Evolutionary conservation across 2,113 vertebrate genomes (phyloP).

Genomic region (Ictalurus furcatus): DNA sequence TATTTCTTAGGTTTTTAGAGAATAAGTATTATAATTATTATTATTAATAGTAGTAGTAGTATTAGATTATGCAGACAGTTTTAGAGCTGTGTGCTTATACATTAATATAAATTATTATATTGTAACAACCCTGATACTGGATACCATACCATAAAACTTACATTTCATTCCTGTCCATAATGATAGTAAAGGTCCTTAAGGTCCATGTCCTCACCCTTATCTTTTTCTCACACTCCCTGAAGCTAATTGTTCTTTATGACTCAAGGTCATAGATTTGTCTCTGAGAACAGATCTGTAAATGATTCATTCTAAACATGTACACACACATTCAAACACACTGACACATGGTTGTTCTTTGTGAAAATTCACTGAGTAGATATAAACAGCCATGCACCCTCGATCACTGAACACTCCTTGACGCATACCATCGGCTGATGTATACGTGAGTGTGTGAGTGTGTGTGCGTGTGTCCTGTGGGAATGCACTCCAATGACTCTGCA

Average conservation of each 20-base stretch:
- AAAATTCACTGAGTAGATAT: neutral
- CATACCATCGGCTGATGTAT: slow-evolving; percentile 6
- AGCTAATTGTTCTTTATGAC: neutral
- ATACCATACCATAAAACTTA: neutral
- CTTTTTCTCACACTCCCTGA: neutral
- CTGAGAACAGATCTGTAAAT: neutral
- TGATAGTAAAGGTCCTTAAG: neutral
- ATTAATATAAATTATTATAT: neutral
- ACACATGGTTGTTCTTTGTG: neutral
- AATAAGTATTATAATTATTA: neutral
- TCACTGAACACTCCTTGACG: slow-evolving; percentile 15
- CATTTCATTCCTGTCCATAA: neutral
- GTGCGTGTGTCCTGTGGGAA: slow-evolving; percentile 8
- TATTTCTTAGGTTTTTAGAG: neutral
- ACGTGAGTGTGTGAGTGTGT: neutral
- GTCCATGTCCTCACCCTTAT: neutral
- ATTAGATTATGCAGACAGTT: neutral
- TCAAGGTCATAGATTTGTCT: slow-evolving; percentile 47
- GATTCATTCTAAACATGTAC: neutral
- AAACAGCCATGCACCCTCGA: neutral
- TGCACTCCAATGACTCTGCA: slow-evolving; percentile 14
- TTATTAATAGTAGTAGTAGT: neutral
- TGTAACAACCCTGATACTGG: neutral
- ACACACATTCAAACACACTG: slow-evolving; percentile 13
- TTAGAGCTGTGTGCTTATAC: neutral